phyloP scores from a whole-genome alignment of 2,888 invertebrate genomes.

The Hoplodrina blanda region DNA sequence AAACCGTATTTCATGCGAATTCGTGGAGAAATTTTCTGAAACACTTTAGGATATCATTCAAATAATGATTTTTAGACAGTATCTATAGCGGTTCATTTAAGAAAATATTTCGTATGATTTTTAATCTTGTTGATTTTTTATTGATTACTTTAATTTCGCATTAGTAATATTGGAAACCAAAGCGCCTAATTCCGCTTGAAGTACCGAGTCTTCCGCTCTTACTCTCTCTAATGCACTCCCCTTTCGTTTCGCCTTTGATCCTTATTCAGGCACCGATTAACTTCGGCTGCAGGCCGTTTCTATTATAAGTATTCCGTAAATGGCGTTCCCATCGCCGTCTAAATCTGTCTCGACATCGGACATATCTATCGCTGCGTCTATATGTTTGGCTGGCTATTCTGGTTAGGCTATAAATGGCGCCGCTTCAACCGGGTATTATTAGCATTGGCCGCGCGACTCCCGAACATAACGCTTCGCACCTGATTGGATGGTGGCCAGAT shows the following conservation, averaged over 20 bases:
- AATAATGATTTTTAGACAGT: constrained; percentile 16
- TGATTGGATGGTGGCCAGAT: constrained; percentile 86
- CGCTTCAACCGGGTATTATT: constrained; percentile 82
- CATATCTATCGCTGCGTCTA: constrained; percentile 74
- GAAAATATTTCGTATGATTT: constrained; percentile 7
- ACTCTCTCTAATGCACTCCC: constrained; percentile 15
- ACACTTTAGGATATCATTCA: constrained; percentile 37
- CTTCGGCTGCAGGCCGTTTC: constrained; percentile 45
- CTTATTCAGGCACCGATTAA: constrained; percentile 40
- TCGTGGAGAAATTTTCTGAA: constrained; percentile 41
- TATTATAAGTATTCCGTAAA: constrained; percentile 68
- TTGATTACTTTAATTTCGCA: neutral
- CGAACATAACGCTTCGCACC: constrained; percentile 82
- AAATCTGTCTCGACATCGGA: constrained; percentile 68
- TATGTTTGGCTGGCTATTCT: constrained; percentile 83
- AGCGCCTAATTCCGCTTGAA: constrained; percentile 5
- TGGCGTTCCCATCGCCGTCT: constrained; percentile 71
- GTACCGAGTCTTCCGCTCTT: constrained; percentile 9
- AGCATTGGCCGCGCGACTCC: constrained; percentile 83
- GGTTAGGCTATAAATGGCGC: constrained; percentile 84
- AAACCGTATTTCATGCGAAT: constrained; percentile 56
- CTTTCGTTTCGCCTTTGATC: constrained; percentile 47
- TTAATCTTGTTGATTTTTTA: neutral
- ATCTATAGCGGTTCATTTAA: constrained; percentile 19
- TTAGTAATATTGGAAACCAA: constrained; percentile 10